Evolutionary conservation across 1,140 invertebrate genomes (phyloP).

Genomic region (Notospermus geniculatus): DNA sequence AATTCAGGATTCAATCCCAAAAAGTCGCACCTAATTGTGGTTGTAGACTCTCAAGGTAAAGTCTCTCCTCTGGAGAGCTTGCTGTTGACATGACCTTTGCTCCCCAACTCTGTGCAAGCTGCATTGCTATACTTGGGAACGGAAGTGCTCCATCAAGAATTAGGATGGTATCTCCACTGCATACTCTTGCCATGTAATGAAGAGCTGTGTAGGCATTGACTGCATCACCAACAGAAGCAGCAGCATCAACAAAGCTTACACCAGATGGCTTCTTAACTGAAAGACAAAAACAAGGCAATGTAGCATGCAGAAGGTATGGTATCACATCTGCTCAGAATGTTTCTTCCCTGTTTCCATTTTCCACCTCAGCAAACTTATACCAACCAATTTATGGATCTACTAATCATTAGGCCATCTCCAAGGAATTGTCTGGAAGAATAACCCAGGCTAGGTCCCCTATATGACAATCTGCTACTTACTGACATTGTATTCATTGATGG

Average conservation of each 20-base stretch:
- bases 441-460: too few species aligned
- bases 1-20: constrained; percentile 4
- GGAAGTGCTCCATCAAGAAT: constrained; percentile 58
- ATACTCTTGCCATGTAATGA: constrained; percentile 56
- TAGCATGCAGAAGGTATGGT: background rate
- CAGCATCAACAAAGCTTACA: constrained; percentile 57
- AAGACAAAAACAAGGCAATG: constrained; percentile 28
- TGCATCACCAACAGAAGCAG: constrained; percentile 57
- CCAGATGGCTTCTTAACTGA: constrained; percentile 56
- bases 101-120: constrained; percentile 57
- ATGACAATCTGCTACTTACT: too few species aligned
- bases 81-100: constrained; percentile 58
- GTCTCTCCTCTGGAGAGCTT: constrained; percentile 51
- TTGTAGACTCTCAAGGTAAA: constrained; percentile 51
- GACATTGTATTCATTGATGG: constrained; percentile 58
- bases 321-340: background rate
- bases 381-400: too few species aligned
- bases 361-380: too few species aligned
- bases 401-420: too few species aligned
- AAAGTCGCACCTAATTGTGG: constrained; percentile 39
- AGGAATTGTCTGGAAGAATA: background rate
- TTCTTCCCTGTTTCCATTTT: too few species aligned
- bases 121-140: constrained; percentile 55
- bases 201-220: constrained; percentile 59
- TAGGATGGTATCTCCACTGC: constrained; percentile 57